Evolutionary conservation across 2,797 vertebrate genomes (phyloP).

Genomic region (Chiloscyllium punctatum): DNA sequence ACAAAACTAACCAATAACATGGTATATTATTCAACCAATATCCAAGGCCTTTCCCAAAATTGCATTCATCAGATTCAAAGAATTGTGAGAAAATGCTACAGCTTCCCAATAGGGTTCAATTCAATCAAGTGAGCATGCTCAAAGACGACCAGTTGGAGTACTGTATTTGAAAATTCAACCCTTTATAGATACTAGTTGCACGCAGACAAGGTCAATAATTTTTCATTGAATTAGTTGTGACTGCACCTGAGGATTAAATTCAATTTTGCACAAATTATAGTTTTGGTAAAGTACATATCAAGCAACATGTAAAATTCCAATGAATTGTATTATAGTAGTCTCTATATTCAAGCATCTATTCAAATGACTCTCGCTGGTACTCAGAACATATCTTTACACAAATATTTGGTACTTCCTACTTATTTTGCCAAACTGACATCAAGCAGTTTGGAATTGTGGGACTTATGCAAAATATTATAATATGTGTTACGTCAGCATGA

Average conservation of each 20-base stretch:
- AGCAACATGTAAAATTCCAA: not conserved
- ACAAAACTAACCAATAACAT: not conserved
- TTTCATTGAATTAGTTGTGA: not conserved
- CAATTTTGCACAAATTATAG: not conserved
- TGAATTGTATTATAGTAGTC: no score
- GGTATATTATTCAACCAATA: not conserved
- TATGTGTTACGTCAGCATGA: not conserved
- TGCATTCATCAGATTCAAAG: slow-evolving; percentile 29
- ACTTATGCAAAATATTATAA: not conserved
- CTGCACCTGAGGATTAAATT: not conserved
- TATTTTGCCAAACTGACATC: not conserved
- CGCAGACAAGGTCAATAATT: slow-evolving; percentile 19
- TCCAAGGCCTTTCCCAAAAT: slow-evolving; percentile 7
- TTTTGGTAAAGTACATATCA: not conserved
- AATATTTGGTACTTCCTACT: not conserved
- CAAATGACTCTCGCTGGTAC: not conserved
- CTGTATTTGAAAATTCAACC: not conserved
- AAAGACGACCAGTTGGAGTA: not conserved
- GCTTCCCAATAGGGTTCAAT: slow-evolving; percentile 30
- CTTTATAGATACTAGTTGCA: slow-evolving; percentile 24
- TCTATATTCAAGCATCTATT: not conserved
- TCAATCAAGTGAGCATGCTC: slow-evolving; percentile 35
- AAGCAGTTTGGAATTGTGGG: not conserved
- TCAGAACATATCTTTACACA: not conserved
- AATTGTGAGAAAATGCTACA: slow-evolving; percentile 34